Evolutionary conservation across 1,140 invertebrate genomes (phyloP).

Genomic region (Zaprionus ornatus): DNA sequence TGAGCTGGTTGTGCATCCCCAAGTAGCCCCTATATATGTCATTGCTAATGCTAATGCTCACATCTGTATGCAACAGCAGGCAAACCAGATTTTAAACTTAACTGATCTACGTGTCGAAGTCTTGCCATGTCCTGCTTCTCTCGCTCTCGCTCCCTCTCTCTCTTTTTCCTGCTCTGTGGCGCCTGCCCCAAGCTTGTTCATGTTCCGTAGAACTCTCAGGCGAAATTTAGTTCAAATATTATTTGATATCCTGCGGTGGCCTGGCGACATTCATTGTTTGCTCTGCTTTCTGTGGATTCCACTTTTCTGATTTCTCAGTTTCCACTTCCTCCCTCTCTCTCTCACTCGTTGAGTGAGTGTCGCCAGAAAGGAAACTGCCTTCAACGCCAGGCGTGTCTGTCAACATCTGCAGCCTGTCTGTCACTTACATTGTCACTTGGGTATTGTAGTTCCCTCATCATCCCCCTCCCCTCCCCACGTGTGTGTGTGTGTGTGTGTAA

Average conservation of each 20-base stretch:
- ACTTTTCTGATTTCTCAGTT: constrained; percentile 64
- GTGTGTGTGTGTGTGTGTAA: constrained; percentile 37
- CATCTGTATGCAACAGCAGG: constrained; percentile 39
- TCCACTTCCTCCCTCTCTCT: not conserved
- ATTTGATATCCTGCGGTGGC: constrained; percentile 73
- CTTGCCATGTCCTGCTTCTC: not conserved
- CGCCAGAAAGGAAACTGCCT: constrained; percentile 36
- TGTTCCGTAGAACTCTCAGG: constrained; percentile 3
- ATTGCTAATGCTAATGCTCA: constrained; percentile 54
- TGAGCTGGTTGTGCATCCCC: not conserved
- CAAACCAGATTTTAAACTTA: constrained; percentile 39
- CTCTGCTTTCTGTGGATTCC: constrained; percentile 55
- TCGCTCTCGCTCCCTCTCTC: not conserved
- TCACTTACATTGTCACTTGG: constrained; percentile 62
- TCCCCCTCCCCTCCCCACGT: not conserved
- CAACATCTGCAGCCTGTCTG: constrained; percentile 51
- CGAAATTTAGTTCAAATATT: constrained; percentile 71
- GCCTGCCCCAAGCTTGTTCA: constrained; percentile 3
- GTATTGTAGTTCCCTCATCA: constrained; percentile 34
- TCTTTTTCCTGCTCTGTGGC: not conserved
- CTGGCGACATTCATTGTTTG: constrained; percentile 70
- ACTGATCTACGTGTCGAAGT: constrained; percentile 38
- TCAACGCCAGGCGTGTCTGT: constrained; percentile 49
- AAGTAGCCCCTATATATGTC: constrained; percentile 17
- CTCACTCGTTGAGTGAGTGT: not conserved